Evolutionary conservation across 2,797 vertebrate genomes (phyloP).

Genomic region (Heterohyrax brucei): DNA sequence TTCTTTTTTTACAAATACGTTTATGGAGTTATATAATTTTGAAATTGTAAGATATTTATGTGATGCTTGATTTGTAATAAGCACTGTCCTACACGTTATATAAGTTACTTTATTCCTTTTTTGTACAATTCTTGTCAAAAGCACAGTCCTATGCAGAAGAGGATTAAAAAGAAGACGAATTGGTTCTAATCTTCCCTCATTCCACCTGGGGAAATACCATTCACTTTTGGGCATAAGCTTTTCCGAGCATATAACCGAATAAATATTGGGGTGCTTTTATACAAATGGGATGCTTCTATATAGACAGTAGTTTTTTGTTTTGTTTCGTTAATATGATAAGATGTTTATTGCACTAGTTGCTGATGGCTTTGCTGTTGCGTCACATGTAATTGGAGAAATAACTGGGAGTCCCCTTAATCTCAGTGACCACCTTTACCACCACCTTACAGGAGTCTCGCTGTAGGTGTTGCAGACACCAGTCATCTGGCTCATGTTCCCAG

Average conservation of each 20-base stretch:
- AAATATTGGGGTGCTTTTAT: conserved; percentile 30
- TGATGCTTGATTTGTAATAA: conserved; percentile 59
- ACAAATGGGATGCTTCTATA: conserved; percentile 22
- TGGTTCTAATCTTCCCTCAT: not conserved
- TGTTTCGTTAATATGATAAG: not conserved
- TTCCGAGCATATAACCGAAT: not conserved
- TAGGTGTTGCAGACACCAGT: not conserved
- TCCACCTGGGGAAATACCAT: not conserved
- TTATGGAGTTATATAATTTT: conserved; percentile 32
- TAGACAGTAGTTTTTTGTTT: not conserved
- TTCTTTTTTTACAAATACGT: not conserved
- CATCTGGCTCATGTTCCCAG: not conserved
- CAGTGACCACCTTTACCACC: not conserved
- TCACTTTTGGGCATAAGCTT: not conserved
- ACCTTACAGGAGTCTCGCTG: not conserved
- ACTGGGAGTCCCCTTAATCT: not conserved
- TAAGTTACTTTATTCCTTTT: conserved; percentile 14
- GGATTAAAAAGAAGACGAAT: conserved; percentile 36
- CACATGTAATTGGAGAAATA: not conserved
- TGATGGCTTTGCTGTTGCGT: not conserved
- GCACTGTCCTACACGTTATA: not conserved
- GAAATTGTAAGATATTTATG: conserved; percentile 33
- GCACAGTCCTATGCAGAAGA: not conserved
- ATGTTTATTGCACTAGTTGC: not conserved
- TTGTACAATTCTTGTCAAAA: conserved; percentile 37